These are phyloP conservation scores for Asteroscopus sphinx DNA, from an alignment of 2,888 invertebrate genomes.

Conservation along the genomic window DNA sequence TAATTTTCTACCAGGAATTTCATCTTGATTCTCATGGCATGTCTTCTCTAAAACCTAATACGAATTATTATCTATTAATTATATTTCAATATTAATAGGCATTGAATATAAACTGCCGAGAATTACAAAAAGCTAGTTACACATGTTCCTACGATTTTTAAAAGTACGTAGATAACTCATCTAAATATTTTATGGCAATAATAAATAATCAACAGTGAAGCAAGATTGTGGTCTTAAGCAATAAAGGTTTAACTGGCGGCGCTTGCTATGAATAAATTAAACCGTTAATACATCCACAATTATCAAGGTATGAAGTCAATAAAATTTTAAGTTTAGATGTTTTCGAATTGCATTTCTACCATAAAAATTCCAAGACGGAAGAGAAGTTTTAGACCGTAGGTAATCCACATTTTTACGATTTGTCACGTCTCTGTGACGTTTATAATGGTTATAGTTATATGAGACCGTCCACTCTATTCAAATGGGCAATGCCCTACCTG, in stretches of 20 bases:
- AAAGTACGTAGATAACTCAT: slow-evolving; percentile 3
- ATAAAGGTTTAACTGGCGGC: slow-evolving; percentile 14
- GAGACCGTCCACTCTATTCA: slow-evolving; percentile 15
- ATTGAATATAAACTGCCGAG: not conserved
- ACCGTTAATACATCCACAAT: slow-evolving; percentile 24
- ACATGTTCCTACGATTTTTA: slow-evolving; percentile 2
- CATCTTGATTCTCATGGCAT: too few species aligned
- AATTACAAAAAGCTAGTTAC: slow-evolving; percentile 8
- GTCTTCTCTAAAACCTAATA: not conserved
- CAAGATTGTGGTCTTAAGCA: slow-evolving; percentile 23
- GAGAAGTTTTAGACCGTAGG: slow-evolving; percentile 1
- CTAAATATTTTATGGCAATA: slow-evolving; percentile 20
- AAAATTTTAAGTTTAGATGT: slow-evolving; percentile 24
- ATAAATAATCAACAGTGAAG: slow-evolving; percentile 18
- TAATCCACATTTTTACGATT: slow-evolving; percentile 26
- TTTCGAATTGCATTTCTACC: slow-evolving; percentile 2
- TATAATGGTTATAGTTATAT: not conserved
- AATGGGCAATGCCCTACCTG: slow-evolving; percentile 45
- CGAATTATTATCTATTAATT: not conserved
- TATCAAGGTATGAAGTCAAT: slow-evolving; percentile 17
- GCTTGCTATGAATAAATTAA: slow-evolving; percentile 38
- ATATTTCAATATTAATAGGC: not conserved
- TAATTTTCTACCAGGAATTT: not conserved
- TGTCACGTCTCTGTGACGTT: slow-evolving; percentile 25
- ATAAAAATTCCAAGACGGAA: slow-evolving; percentile 8